Conservation (phyloP, 2,888 invertebrate species). For the Pemphredon lugubris region DNA sequence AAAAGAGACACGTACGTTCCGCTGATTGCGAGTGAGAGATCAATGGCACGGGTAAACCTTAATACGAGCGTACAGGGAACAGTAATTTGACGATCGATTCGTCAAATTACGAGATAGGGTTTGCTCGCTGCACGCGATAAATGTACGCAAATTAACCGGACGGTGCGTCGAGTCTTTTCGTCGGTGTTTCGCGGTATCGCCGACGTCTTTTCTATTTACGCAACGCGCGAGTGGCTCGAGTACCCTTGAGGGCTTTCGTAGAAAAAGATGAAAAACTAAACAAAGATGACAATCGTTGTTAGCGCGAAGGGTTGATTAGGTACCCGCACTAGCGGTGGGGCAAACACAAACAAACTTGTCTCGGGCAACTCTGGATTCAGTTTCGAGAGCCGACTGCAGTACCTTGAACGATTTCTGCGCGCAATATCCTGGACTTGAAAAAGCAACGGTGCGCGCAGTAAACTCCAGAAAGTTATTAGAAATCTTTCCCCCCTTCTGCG, state of each 20-base stretch:
- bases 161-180: not conserved
- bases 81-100: not conserved
- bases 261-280: not conserved
- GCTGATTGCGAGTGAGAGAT: too few relatives aligned
- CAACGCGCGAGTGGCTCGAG: too few relatives aligned
- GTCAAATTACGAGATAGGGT: not conserved
- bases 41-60: too few relatives aligned
- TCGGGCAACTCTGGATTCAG: slow-evolving; percentile 7
- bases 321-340: slow-evolving; percentile 78
- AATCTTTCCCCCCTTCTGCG: not conserved
- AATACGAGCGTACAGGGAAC: not conserved
- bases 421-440: slow-evolving; percentile 29
- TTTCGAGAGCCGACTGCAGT: slow-evolving; percentile 43
- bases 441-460: not conserved
- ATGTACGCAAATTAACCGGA: not conserved
- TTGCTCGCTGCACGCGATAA: not conserved
- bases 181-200: not conserved
- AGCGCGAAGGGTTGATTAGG: slow-evolving; percentile 73
- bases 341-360: slow-evolving; percentile 73
- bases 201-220: not conserved
- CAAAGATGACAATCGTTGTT: slow-evolving; percentile 9
- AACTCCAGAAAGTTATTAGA: not conserved
- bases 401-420: slow-evolving; percentile 45
- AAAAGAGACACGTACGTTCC: too few relatives aligned
- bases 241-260: slow-evolving; percentile 2